A percentile compares a stretch with the other conserved stretches of the same genome.
These are phyloP conservation scores for Myxocyprinus asiaticus DNA, from an alignment of 2,113 vertebrate genomes.

Conservation along the genomic window DNA sequence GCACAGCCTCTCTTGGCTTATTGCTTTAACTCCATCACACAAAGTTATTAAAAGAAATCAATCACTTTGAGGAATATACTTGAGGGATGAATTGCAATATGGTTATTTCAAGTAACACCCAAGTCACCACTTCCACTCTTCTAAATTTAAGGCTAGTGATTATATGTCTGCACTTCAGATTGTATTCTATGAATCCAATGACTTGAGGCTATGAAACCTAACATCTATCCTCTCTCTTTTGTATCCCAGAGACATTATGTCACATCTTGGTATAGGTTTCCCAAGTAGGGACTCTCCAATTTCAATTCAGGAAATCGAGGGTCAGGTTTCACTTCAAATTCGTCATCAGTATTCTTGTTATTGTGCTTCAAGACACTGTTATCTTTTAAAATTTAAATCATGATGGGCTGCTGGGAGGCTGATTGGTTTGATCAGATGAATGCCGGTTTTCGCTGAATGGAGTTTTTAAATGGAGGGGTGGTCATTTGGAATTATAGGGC, in stretches of 20 bases:
- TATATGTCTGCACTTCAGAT: neutral
- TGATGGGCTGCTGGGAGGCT: neutral
- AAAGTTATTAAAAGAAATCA: too few relatives aligned
- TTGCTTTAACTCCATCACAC: too few relatives aligned
- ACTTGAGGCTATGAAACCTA: conserved; percentile 35
- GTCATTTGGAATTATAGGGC: too few relatives aligned
- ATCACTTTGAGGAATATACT: too few relatives aligned
- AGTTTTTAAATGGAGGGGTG: neutral
- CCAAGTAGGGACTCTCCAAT: conserved; percentile 31
- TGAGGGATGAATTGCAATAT: too few relatives aligned
- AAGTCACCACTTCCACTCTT: neutral
- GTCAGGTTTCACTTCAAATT: conserved; percentile 58
- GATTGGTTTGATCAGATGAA: conserved; percentile 6
- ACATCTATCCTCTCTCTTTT: neutral
- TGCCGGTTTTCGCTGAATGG: neutral
- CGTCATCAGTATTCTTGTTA: conserved; percentile 23
- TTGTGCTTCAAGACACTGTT: conserved; percentile 43
- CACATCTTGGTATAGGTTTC: conserved; percentile 23
- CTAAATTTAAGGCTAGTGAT: neutral
- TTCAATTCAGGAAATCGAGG: conserved; percentile 49
- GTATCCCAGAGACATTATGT: conserved; percentile 38
- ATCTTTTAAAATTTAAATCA: conserved; percentile 60
- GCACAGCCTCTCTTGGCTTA: too few relatives aligned
- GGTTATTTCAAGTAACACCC: neutral
- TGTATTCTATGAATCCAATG: neutral